Percentiles rank a stretch among this genome's conserved stretches.
These are phyloP conservation scores for Drymodes brunneopygia DNA, from an alignment of 2,113 vertebrate species.

Conservation along the genomic window DNA sequence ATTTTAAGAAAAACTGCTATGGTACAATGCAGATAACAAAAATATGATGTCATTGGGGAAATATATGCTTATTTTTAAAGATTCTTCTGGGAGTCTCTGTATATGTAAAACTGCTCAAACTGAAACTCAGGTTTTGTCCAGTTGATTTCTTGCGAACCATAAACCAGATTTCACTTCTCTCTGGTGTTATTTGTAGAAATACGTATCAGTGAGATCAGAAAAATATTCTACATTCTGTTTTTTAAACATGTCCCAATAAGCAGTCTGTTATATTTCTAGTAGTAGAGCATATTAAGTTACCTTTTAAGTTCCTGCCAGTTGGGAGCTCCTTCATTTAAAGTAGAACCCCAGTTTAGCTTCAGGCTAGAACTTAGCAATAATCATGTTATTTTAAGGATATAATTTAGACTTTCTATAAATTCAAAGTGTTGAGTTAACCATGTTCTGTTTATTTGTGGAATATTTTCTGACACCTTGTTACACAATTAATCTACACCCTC, in stretches of 20 bases:
- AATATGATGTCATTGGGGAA: constrained; percentile 70
- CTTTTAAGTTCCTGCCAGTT: constrained; percentile 79
- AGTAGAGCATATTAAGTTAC: constrained; percentile 68
- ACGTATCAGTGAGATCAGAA: constrained; percentile 74
- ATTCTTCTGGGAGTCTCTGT: constrained; percentile 74
- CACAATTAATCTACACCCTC: constrained; percentile 72
- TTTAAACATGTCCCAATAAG: constrained; percentile 66
- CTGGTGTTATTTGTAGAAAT: constrained; percentile 70
- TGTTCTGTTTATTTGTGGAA: constrained; percentile 80
- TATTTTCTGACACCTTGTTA: constrained; percentile 83
- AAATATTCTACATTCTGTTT: constrained; percentile 68
- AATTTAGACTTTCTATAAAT: constrained; percentile 74
- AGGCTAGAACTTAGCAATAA: constrained; percentile 57
- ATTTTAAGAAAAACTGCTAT: background rate
- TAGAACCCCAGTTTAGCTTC: constrained; percentile 68
- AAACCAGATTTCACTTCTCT: constrained; percentile 78
- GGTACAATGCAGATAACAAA: constrained; percentile 63
- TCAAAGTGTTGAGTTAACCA: constrained; percentile 70
- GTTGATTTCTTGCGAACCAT: constrained; percentile 76
- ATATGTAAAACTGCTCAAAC: constrained; percentile 68
- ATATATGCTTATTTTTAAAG: constrained; percentile 82
- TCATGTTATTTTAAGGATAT: constrained; percentile 75
- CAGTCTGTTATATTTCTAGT: constrained; percentile 79
- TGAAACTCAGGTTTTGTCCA: constrained; percentile 75
- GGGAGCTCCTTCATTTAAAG: constrained; percentile 61